A percentile compares a stretch with the other conserved stretches of the same genome.
Conservation (phyloP, 2,113 vertebrate genomes). For the Engystomops pustulosus region DNA sequence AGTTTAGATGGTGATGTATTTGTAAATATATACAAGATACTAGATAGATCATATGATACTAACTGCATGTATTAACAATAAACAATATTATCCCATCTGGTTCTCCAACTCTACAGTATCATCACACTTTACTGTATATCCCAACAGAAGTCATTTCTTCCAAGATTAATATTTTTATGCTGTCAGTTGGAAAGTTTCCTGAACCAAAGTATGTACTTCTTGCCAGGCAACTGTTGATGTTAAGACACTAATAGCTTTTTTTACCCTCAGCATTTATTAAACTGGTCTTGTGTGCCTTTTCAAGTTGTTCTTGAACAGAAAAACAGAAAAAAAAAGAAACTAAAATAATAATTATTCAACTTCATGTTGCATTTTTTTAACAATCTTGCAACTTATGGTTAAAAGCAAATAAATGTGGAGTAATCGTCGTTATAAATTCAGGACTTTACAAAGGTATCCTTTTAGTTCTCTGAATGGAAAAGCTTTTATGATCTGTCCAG, state of each 20-base stretch:
- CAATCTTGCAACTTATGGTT: no score
- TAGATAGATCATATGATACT: no score
- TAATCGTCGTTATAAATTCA: no score
- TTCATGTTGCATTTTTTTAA: no score
- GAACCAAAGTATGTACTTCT: not conserved
- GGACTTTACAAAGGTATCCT: no score
- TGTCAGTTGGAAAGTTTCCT: not conserved
- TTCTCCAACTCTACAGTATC: not conserved
- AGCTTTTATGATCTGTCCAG: no score
- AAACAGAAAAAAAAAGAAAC: no score
- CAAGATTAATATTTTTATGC: slow-evolving; percentile 23
- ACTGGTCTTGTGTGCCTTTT: not conserved
- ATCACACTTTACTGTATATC: slow-evolving; percentile 11
- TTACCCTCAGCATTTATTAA: not conserved
- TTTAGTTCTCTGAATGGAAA: no score
- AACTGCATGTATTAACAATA: not conserved
- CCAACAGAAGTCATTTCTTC: not conserved
- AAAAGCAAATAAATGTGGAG: no score
- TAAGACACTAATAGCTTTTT: not conserved
- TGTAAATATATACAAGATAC: no score
- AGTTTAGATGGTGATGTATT: no score
- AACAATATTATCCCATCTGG: not conserved
- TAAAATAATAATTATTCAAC: no score
- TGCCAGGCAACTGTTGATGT: not conserved
- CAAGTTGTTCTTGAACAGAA: not conserved